These are phyloP conservation scores for Pangasius macronema DNA, from an alignment of 2,797 vertebrate genomes.

Conservation along the genomic window DNA sequence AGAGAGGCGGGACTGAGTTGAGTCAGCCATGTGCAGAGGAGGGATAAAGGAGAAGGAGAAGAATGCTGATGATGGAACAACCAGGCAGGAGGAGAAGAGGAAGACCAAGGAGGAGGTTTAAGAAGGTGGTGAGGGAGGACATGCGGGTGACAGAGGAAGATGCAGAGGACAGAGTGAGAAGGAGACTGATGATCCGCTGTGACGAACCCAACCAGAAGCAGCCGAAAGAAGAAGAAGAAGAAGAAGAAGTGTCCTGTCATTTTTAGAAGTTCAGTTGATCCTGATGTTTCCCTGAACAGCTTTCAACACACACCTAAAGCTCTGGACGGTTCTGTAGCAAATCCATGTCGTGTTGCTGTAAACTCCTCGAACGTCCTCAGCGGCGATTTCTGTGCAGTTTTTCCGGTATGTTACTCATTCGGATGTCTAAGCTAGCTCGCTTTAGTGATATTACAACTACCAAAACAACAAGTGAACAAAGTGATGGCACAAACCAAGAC, in stretches of 20 bases:
- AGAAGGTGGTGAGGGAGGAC: neutral
- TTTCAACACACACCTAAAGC: too few relatives aligned
- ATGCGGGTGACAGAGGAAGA: neutral
- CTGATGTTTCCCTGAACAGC: neutral
- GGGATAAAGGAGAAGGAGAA: neutral
- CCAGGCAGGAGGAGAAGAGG: neutral
- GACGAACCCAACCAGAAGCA: neutral
- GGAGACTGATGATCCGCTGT: neutral
- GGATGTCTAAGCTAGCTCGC: too few relatives aligned
- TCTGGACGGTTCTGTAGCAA: too few relatives aligned
- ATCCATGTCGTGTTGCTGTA: too few relatives aligned
- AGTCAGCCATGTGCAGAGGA: neutral
- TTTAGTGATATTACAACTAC: too few relatives aligned
- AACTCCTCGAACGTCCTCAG: too few relatives aligned
- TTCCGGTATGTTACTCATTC: too few relatives aligned
- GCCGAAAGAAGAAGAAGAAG: neutral
- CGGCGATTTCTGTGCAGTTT: too few relatives aligned
- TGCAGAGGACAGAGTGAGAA: neutral
- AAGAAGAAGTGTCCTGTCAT: neutral
- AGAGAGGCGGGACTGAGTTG: neutral
- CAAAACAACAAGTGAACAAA: too few relatives aligned
- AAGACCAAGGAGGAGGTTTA: neutral
- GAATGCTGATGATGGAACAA: neutral
- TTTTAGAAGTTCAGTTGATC: neutral
- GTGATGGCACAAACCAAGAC: too few relatives aligned